Evolutionary conservation across 2,888 invertebrate species (phyloP).

Genomic region (Parascotia fuliginaria): DNA sequence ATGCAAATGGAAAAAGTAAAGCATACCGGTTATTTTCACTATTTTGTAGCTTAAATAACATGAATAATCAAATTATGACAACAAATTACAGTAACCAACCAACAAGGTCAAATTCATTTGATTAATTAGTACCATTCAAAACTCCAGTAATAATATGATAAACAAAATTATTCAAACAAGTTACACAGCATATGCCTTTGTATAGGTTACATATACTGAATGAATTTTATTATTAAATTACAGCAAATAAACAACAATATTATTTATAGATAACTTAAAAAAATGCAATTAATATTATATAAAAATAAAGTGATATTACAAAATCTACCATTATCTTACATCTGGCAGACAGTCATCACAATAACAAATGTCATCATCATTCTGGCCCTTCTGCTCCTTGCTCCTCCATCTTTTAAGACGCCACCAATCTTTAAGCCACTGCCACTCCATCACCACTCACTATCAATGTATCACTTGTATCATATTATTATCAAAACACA

Average conservation of each 20-base stretch:
- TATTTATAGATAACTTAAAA: constrained; percentile 29
- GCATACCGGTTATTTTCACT: constrained; percentile 2
- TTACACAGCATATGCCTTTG: constrained; percentile 12
- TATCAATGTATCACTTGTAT: constrained; percentile 53
- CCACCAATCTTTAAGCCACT: constrained; percentile 94
- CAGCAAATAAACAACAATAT: constrained; percentile 17
- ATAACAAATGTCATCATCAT: constrained; percentile 89
- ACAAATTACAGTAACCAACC: constrained; percentile 3
- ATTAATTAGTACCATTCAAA: constrained; percentile 10
- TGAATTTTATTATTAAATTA: constrained; percentile 20
- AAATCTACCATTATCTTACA: constrained; percentile 63
- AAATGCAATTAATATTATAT: constrained; percentile 16
- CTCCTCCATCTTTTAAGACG: constrained; percentile 89
- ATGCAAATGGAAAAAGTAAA: background rate
- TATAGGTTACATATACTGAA: constrained; percentile 20
- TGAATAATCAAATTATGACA: constrained; percentile 7
- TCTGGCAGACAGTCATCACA: constrained; percentile 91
- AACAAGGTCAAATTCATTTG: constrained; percentile 10
- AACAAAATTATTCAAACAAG: constrained; percentile 22
- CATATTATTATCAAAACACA: constrained; percentile 62
- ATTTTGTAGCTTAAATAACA: background rate
- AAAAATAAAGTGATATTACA: constrained; percentile 26
- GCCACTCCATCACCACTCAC: constrained; percentile 89
- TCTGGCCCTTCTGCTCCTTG: constrained; percentile 79
- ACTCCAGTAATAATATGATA: constrained; percentile 20